Percentiles rank a stretch among this genome's conserved stretches.
Evolutionary conservation across 2,797 vertebrate genomes (phyloP).

Genomic region (Podarcis lilfordi): DNA sequence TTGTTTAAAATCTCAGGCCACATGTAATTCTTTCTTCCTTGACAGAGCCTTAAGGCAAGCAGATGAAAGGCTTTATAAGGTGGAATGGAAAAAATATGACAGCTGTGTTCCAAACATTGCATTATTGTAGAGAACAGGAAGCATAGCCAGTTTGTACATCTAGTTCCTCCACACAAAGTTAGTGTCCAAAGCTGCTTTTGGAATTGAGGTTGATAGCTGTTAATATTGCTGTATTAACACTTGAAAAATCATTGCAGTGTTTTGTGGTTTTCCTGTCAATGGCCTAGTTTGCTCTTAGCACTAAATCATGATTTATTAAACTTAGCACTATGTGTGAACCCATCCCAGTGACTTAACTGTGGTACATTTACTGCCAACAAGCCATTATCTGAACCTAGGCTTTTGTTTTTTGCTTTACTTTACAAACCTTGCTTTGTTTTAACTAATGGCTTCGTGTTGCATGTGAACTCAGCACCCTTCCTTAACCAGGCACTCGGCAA

Average conservation of each 20-base stretch:
- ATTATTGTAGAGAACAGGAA: neutral
- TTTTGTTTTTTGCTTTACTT: too few species aligned
- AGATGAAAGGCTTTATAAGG: neutral
- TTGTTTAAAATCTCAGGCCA: neutral
- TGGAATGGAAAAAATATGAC: too few species aligned
- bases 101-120: neutral
- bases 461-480: too few species aligned
- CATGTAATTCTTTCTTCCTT: neutral
- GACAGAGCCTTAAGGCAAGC: neutral
- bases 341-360: too few species aligned
- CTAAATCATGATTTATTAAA: too few species aligned
- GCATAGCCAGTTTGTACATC: neutral
- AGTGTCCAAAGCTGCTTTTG: neutral
- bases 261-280: neutral
- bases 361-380: too few species aligned
- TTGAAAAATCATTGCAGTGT: neutral
- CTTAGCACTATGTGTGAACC: too few species aligned
- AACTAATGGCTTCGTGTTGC: too few species aligned
- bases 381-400: too few species aligned
- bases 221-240: neutral
- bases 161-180: neutral
- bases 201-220: neutral
- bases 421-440: too few species aligned
- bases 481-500: too few species aligned
- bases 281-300: too few species aligned